These are phyloP conservation scores for Eupristina koningsbergeri DNA, from an alignment of 1,140 invertebrate species.

Conservation along the genomic window DNA sequence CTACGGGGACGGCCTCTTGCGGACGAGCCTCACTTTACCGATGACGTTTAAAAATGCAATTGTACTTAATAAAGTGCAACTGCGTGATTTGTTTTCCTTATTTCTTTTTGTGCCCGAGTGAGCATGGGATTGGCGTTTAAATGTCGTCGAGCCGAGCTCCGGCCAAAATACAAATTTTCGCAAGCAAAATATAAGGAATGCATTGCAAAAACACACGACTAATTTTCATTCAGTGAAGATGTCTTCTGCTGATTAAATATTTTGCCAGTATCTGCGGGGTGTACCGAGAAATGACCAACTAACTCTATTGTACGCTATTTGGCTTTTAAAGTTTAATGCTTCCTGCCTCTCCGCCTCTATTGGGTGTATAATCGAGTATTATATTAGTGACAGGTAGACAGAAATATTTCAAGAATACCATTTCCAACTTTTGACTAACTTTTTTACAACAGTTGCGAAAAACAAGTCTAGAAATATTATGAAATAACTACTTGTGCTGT, in stretches of 20 bases:
- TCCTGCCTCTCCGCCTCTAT: too few relatives aligned
- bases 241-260: background rate
- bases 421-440: background rate
- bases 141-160: background rate
- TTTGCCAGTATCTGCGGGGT: background rate
- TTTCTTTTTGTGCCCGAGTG: background rate
- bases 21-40: background rate
- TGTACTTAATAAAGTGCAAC: background rate
- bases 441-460: background rate
- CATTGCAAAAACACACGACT: background rate
- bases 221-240: background rate
- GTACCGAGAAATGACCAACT: background rate
- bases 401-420: background rate
- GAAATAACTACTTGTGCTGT: too few relatives aligned
- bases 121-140: background rate
- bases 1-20: background rate
- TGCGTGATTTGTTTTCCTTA: background rate
- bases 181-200: background rate
- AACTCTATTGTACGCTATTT: background rate
- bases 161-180: background rate
- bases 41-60: constrained; percentile 16
- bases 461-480: background rate
- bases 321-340: background rate
- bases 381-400: too few relatives aligned
- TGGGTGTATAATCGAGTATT: background rate